Evolutionary conservation across 2,113 vertebrate genomes (phyloP), one percentile per base, ranked within the genome.

Genomic region (Todiramphus saurophagus): DNA sequence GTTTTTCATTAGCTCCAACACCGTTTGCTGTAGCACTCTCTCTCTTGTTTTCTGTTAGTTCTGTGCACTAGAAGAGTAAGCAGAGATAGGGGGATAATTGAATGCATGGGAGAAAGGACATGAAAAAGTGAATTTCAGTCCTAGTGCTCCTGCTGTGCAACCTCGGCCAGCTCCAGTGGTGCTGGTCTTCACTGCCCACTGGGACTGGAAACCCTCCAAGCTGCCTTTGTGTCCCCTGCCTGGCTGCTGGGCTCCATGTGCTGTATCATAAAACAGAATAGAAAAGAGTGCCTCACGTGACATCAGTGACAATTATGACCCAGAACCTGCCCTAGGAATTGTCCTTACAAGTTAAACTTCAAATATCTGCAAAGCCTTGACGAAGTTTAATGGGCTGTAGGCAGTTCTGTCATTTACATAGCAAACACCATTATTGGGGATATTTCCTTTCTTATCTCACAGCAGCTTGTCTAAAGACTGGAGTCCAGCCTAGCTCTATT

Each of bases 401-500:
- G 91, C 1, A 3, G 66, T 73, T 89, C 63, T 92, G 77, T 64
- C 79, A 17, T 96, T 91, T 81, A 62, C 67, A 33, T 31, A 37
- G 89, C 70, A 81, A 87, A 68, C 55, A 2, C 48, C 0, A 3
- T 95, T 86, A 86, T 6, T 67, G 56, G 63, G 73, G 48, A 68
- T 55, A 68, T 96, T 91, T 94, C 75, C 66, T 90, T 78, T 84
- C 48, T 14, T 53, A 33, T 23, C 50, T 84, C 75, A 35, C 28
- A 93, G 77, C 31, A 72, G 48, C 78, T 75, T 94, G 50, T 51
- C 30, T 33, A 66, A 53, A 70, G 68, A 2, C 69, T 64, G 78
- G 15, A 87, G 91, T 89, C 84, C 95, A 94, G 91, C 82, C 64
- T 78, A 28, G 68, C 63, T 95, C 59, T 79, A 43, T 72, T 41